Evolutionary conservation across 37 sponge, comb jelly and placozoan species (phyloP).

Genomic region (Lycopodina hypogea): DNA sequence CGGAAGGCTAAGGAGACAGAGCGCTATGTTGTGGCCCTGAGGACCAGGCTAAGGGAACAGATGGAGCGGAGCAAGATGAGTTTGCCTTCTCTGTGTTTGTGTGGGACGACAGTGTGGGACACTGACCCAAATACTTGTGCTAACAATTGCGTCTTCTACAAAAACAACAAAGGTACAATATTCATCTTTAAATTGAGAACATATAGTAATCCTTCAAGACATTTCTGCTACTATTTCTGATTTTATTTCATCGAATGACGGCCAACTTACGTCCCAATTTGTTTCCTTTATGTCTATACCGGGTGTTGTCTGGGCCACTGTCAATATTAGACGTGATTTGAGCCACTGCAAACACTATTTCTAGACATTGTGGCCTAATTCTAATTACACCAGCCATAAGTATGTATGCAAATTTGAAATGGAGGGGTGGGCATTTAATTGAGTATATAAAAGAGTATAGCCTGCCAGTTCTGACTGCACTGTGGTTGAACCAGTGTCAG

Average conservation of each 20-base stretch:
- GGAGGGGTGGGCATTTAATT: too few relatives aligned
- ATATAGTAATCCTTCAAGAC: not conserved
- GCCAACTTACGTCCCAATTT: too few relatives aligned
- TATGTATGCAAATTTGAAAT: too few relatives aligned
- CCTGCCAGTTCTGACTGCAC: too few relatives aligned
- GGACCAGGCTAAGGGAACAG: slow-evolving; percentile 48
- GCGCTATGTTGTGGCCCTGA: slow-evolving; percentile 63
- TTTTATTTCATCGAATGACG: too few relatives aligned
- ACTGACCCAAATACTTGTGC: slow-evolving; percentile 75
- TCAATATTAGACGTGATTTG: not conserved
- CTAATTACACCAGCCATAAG: too few relatives aligned
- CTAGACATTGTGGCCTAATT: too few relatives aligned
- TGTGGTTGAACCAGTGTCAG: too few relatives aligned
- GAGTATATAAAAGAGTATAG: too few relatives aligned
- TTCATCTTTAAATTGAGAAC: not conserved
- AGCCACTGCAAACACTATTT: too few relatives aligned
- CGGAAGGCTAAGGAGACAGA: slow-evolving; percentile 67
- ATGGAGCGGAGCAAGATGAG: slow-evolving; percentile 3
- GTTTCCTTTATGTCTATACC: too few relatives aligned
- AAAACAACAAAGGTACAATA: slow-evolving; percentile 51
- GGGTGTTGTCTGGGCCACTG: too few relatives aligned
- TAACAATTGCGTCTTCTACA: slow-evolving; percentile 81
- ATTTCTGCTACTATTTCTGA: not conserved
- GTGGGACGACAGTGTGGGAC: slow-evolving; percentile 71
- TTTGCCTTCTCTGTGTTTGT: slow-evolving; percentile 73